Evolutionary conservation across 2,113 vertebrate genomes (phyloP).

Genomic region (Dendropsophus ebraccatus): DNA sequence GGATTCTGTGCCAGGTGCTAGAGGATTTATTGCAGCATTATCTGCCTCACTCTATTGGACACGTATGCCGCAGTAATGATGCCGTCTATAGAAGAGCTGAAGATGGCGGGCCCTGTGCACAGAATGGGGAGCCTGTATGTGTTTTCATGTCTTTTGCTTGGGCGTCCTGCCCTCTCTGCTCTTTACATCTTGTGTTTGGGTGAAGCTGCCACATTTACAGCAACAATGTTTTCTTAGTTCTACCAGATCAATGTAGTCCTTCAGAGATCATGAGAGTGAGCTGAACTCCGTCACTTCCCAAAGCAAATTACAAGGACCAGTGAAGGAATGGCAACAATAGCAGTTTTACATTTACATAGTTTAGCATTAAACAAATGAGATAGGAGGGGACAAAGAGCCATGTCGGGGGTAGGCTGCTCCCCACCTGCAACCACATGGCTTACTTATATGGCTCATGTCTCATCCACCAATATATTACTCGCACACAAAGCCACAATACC

Average conservation of each 20-base stretch:
- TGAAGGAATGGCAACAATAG: constrained; percentile 63
- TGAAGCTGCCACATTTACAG: constrained; percentile 70
- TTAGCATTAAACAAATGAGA: constrained; percentile 20
- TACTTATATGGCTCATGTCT: not conserved
- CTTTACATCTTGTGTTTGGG: constrained; percentile 62
- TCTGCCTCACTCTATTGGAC: not conserved
- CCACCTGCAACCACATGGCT: not conserved
- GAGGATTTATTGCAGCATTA: constrained; percentile 70
- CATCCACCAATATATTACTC: too few relatives aligned
- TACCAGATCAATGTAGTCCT: constrained; percentile 69
- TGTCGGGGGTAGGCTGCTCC: not conserved
- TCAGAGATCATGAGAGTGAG: constrained; percentile 63
- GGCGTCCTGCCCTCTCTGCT: constrained; percentile 62
- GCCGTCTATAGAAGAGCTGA: constrained; percentile 63
- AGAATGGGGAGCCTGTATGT: constrained; percentile 64
- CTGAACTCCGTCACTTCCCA: constrained; percentile 72
- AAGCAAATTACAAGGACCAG: constrained; percentile 63
- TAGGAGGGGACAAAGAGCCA: not conserved
- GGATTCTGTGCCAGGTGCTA: constrained; percentile 73
- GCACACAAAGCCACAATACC: not conserved
- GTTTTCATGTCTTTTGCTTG: constrained; percentile 67
- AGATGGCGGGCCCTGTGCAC: constrained; percentile 55
- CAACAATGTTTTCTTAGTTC: constrained; percentile 66
- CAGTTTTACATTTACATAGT: constrained; percentile 18
- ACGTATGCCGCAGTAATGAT: constrained; percentile 70